phyloP scores from a whole-genome alignment of 64 coral and sea anemone species.

The Catalaphyllia jardinei region DNA sequence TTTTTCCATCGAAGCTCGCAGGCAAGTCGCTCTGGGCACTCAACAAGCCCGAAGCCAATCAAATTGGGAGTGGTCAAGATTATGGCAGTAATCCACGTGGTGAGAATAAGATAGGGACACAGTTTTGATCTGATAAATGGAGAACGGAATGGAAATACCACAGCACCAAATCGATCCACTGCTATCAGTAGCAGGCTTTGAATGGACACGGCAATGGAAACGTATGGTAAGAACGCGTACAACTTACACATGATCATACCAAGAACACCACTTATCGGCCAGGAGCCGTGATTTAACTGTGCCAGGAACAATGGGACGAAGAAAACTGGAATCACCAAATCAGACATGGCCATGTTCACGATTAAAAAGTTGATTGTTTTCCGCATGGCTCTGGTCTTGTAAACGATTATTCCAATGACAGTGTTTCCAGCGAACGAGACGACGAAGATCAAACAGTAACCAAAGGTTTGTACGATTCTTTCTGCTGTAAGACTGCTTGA shows the following conservation, averaged over 20 bases:
- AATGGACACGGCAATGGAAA: background rate
- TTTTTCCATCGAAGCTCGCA: background rate
- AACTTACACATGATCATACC: background rate
- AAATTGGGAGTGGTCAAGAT: background rate
- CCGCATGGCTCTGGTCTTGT: background rate
- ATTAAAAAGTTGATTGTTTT: background rate
- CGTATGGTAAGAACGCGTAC: background rate
- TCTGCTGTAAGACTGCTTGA: background rate
- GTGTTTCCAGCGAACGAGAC: background rate
- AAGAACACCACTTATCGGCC: background rate
- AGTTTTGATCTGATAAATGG: background rate
- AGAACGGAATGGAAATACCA: background rate
- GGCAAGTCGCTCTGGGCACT: background rate
- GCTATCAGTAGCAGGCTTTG: background rate
- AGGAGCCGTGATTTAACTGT: background rate
- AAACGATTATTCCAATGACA: background rate
- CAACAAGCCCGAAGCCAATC: background rate
- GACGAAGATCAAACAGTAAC: background rate
- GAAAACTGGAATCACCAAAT: slow-evolving; percentile 5
- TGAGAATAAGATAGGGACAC: background rate
- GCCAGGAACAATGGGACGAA: background rate
- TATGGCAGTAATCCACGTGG: background rate
- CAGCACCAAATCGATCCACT: background rate
- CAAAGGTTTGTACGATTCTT: slow-evolving; percentile 1
- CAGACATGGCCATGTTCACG: slow-evolving; percentile 16